These are phyloP conservation scores for Drosophila pseudotakahashii DNA, from an alignment of 2,888 invertebrate species.

Conservation along the genomic window DNA sequence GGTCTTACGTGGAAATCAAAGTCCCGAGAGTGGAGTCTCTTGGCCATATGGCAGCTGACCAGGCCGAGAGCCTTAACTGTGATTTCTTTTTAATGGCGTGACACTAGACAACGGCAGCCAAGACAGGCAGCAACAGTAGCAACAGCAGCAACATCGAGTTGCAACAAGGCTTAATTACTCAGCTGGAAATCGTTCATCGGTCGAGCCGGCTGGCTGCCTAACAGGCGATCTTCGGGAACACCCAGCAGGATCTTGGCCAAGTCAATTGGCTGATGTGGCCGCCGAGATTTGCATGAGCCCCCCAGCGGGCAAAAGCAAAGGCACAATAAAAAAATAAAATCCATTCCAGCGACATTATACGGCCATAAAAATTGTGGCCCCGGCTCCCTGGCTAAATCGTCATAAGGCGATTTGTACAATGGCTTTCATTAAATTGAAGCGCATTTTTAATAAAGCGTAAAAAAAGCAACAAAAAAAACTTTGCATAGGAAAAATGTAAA, in stretches of 20 bases:
- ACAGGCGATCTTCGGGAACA: slow-evolving; percentile 67
- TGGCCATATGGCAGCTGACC: slow-evolving; percentile 55
- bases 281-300: slow-evolving; percentile 68
- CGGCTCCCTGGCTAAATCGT: slow-evolving; percentile 67
- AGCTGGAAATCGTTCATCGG: slow-evolving; percentile 71
- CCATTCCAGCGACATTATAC: slow-evolving; percentile 79
- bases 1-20: slow-evolving; percentile 75
- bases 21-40: slow-evolving; percentile 15
- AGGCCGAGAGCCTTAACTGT: slow-evolving; percentile 64
- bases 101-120: slow-evolving; percentile 70
- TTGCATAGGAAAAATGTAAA: slow-evolving; percentile 53
- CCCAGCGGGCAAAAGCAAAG: slow-evolving; percentile 22
- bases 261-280: slow-evolving; percentile 52
- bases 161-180: slow-evolving; percentile 79
- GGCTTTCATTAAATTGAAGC: slow-evolving; percentile 77
- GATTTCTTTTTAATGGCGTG: slow-evolving; percentile 80
- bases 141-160: slow-evolving; percentile 34
- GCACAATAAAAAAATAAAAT: slow-evolving; percentile 58
- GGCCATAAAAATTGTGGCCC: slow-evolving; percentile 74
- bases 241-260: slow-evolving; percentile 58
- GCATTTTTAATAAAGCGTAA: slow-evolving; percentile 80
- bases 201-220: neutral
- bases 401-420: slow-evolving; percentile 81
- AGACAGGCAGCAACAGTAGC: slow-evolving; percentile 17
- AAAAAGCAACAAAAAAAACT: slow-evolving; percentile 50